Conservation (phyloP, 2,113 vertebrate genomes). For the Alouatta palliata region DNA sequence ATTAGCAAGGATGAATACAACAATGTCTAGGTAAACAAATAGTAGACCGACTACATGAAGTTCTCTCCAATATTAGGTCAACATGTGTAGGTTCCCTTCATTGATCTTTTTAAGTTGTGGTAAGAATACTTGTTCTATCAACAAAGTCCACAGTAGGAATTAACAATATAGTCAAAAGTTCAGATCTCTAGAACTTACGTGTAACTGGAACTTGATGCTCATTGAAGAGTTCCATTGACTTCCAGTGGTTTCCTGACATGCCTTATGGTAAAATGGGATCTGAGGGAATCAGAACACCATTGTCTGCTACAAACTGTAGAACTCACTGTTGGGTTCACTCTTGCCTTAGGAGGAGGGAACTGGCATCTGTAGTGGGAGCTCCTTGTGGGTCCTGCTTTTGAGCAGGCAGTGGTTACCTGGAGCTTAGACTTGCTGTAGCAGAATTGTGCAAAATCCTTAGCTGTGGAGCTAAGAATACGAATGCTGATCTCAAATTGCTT, state of each 20-base stretch:
- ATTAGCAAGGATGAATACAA: not conserved
- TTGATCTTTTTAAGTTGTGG: not conserved
- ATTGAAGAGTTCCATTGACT: not conserved
- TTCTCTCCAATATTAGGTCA: not conserved
- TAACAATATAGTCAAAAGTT: not conserved
- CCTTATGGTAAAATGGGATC: not conserved
- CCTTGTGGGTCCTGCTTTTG: not conserved
- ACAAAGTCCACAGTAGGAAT: not conserved
- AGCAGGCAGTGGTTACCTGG: accelerated
- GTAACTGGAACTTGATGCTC: not conserved
- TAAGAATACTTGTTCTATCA: not conserved
- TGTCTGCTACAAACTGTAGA: no score
- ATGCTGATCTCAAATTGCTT: not conserved
- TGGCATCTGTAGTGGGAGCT: not conserved
- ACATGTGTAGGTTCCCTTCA: not conserved
- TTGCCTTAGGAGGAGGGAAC: not conserved
- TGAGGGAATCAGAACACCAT: not conserved
- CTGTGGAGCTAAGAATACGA: not conserved
- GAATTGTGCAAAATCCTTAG: not conserved
- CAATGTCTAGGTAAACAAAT: not conserved
- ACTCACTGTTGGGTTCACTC: not conserved
- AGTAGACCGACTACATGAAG: not conserved
- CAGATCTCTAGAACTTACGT: not conserved
- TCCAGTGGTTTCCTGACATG: not conserved
- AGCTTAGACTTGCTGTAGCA: not conserved